These are phyloP conservation scores for Kuschelorhynchus macadamiae DNA, from an alignment of 2,888 invertebrate genomes.

Conservation along the genomic window DNA sequence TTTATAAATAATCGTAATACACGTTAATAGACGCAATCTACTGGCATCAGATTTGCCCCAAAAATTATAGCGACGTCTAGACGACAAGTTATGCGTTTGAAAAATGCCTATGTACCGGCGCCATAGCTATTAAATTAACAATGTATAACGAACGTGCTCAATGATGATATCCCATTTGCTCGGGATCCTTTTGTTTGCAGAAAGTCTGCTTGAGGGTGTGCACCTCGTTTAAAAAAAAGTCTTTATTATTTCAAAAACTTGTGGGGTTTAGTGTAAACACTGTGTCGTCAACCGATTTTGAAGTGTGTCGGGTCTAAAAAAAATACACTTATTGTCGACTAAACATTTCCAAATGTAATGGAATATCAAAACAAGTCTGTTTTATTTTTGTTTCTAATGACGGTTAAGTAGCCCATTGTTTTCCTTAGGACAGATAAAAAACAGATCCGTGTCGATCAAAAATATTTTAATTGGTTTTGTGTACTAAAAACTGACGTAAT, in stretches of 20 bases:
- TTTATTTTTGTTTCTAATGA: too few relatives aligned
- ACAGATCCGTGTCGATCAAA: too few relatives aligned
- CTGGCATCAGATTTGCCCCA: slow-evolving; percentile 24
- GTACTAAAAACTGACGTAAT: too few relatives aligned
- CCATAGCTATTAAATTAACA: slow-evolving; percentile 43
- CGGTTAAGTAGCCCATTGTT: too few relatives aligned
- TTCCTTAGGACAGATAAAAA: too few relatives aligned
- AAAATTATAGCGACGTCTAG: slow-evolving; percentile 38
- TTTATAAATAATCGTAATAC: too few relatives aligned
- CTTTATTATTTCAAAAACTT: slow-evolving; percentile 10
- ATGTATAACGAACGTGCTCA: slow-evolving; percentile 34
- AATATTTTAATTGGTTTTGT: too few relatives aligned
- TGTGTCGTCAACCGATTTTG: neutral
- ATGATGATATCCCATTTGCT: slow-evolving; percentile 39
- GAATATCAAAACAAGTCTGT: too few relatives aligned
- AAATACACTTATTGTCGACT: too few relatives aligned
- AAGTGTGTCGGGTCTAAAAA: too few relatives aligned
- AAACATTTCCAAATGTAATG: too few relatives aligned
- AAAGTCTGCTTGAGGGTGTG: too few relatives aligned
- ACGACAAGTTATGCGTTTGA: slow-evolving; percentile 37
- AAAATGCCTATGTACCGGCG: slow-evolving; percentile 41
- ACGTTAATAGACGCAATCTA: neutral
- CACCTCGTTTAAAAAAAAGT: slow-evolving; percentile 6
- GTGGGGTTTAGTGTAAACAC: neutral
- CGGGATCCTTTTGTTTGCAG: slow-evolving; percentile 28